phyloP scores from a whole-genome alignment of 2,113 vertebrate species.

The Trematocara unimaculatum region DNA sequence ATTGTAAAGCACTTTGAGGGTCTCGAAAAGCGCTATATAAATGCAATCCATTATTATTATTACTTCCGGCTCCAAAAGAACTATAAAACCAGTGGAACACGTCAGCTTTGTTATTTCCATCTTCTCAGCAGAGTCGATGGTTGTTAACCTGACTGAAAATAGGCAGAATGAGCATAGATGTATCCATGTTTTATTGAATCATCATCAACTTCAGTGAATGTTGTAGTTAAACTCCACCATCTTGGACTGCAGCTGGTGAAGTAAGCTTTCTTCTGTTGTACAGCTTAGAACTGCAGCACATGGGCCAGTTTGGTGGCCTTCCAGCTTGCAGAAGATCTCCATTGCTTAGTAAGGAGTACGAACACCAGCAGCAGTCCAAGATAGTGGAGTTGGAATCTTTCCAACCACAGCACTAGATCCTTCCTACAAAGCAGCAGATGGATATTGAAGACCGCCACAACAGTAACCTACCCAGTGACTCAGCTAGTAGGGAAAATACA shows the following conservation, averaged over 20 bases:
- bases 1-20: neutral
- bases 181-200: neutral
- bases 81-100: neutral
- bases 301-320: neutral
- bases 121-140: neutral
- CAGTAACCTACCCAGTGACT: neutral
- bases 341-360: neutral
- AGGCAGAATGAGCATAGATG: neutral
- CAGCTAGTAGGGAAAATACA: neutral
- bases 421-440: neutral
- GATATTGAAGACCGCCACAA: neutral
- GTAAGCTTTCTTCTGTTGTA: neutral
- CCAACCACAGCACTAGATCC: neutral
- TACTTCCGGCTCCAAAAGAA: neutral
- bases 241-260: neutral
- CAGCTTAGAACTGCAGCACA: neutral
- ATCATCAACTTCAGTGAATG: neutral
- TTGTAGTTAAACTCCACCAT: neutral
- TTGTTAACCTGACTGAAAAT: neutral
- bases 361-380: neutral
- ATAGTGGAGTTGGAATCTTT: neutral
- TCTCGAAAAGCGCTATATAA: neutral
- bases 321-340: neutral
- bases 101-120: neutral
- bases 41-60: neutral